Percentiles rank a stretch among this genome's conserved stretches.
phyloP scores from a whole-genome alignment of 2,888 invertebrate species.

The Dascillus cervinus region DNA sequence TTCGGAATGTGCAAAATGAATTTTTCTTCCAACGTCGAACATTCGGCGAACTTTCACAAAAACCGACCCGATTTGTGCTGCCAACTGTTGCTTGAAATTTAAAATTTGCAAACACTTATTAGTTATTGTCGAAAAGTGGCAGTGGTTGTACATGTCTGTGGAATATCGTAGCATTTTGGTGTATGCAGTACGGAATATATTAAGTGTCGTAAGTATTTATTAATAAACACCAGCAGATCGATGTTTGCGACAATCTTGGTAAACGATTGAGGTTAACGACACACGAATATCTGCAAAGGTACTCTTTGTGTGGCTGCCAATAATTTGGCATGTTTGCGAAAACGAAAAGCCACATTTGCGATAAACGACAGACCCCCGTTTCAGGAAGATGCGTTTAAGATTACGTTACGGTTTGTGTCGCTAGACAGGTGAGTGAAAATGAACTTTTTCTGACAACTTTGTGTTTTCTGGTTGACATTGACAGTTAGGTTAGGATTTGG shows the following conservation, averaged over 20 bases:
- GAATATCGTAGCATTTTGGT: conserved; percentile 9
- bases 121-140: too few relatives aligned
- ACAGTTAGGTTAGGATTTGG: conserved; percentile 17
- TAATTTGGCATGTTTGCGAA: conserved; percentile 11
- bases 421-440: conserved; percentile 7
- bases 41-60: too few relatives aligned
- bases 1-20: too few relatives aligned
- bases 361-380: too few relatives aligned
- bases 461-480: too few relatives aligned
- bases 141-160: too few relatives aligned
- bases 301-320: conserved; percentile 10
- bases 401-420: background rate
- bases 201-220: conserved; percentile 12
- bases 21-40: too few relatives aligned
- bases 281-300: too few relatives aligned
- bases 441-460: conserved; percentile 5
- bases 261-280: too few relatives aligned
- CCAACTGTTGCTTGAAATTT: conserved; percentile 11
- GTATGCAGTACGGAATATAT: conserved; percentile 14
- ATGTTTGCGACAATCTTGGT: too few relatives aligned
- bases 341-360: too few relatives aligned
- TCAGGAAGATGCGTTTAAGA: conserved; percentile 5
- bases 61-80: conserved; percentile 10
- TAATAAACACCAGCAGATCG: conserved; percentile 4
- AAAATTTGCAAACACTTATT: too few relatives aligned